Base-by-base conservation (phyloP, 2,113 vertebrate genomes). In the Empidonax traillii region DNA sequence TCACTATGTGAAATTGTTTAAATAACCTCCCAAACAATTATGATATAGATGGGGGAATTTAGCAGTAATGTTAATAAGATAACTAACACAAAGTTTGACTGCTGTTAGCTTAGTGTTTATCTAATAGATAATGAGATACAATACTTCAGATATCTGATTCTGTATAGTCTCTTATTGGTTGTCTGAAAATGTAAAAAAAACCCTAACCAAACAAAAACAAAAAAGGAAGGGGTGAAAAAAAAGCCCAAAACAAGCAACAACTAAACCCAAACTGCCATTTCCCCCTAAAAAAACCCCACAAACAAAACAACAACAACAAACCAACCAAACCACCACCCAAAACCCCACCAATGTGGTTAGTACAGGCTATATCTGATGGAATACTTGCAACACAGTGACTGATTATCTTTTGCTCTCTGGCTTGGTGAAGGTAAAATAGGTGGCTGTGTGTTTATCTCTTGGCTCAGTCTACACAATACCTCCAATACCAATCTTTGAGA, bases 1-100 rank as follows among this genome's bases (percentile, higher is more conserved):
- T 91, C 18, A 23, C 76, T 76, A 14, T 83, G 49, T 77, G 75
- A 87, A 75, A 80, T 59, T 89, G 90, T 92, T 97, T 92, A 93
- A 95, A 89, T 84, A 93, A 81, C 58, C n/a, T 59, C 25, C 16
- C 28, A 68, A 62, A 62, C 56, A 81, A 65, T 89, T 94, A 56
- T 58, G 43, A 91, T 88, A 65, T 10, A 81, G 27, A 25, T 62
- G 76, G 16, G 33, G 44, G 18, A 61, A 85, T 89, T 89, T 61
- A 68, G 21, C 55, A 74, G 51, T 19, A 33, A 17, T 31, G 14
- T 43, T 78, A 51, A 7, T 58, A 82, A 59, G 55, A 6, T 53
- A 52, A 65, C 16, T 61, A 27, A 47, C n/a, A 43, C 23, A 28
- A 61, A 76, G 7, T 46, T 53, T 66, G 33, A 52, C 35, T 73